A percentile compares a stretch with the other conserved stretches of the same genome.
These are phyloP conservation scores for Mesochorus sp. DNA, from an alignment of 2,888 invertebrate genomes.

Conservation along the genomic window DNA sequence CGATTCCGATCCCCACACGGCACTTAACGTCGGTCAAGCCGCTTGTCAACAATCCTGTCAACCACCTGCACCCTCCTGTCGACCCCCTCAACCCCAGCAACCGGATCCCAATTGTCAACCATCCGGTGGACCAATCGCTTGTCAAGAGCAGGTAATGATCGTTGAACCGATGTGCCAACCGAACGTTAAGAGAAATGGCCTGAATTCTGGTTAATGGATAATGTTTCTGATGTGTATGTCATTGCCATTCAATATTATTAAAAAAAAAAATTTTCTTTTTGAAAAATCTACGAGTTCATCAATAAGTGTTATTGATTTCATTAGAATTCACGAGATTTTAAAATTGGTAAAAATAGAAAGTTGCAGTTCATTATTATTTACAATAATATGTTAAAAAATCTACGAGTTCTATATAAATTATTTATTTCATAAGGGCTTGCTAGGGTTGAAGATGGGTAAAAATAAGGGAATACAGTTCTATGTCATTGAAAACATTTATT, in stretches of 20 bases:
- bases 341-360: too few relatives aligned
- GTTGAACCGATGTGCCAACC: conserved; percentile 67
- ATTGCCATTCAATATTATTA: neutral
- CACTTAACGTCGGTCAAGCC: neutral
- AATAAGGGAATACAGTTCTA: too few relatives aligned
- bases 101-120: conserved; percentile 49
- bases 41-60: conserved; percentile 47
- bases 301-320: too few relatives aligned
- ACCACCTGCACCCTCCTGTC: conserved; percentile 43
- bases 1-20: conserved; percentile 44
- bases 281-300: too few relatives aligned
- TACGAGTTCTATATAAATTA: too few relatives aligned
- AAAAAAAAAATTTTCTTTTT: too few relatives aligned
- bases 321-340: too few relatives aligned
- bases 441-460: too few relatives aligned
- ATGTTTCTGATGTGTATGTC: neutral
- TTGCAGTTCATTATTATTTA: too few relatives aligned
- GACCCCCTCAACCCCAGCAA: conserved; percentile 12
- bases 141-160: conserved; percentile 62
- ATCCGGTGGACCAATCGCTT: conserved; percentile 22
- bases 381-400: too few relatives aligned
- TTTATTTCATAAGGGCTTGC: too few relatives aligned
- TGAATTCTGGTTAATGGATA: conserved; percentile 39
- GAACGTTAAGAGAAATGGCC: conserved; percentile 66
- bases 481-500: too few relatives aligned